Base-by-base conservation (phyloP, 2,888 invertebrate species). In the Xanthia icteritia region DNA sequence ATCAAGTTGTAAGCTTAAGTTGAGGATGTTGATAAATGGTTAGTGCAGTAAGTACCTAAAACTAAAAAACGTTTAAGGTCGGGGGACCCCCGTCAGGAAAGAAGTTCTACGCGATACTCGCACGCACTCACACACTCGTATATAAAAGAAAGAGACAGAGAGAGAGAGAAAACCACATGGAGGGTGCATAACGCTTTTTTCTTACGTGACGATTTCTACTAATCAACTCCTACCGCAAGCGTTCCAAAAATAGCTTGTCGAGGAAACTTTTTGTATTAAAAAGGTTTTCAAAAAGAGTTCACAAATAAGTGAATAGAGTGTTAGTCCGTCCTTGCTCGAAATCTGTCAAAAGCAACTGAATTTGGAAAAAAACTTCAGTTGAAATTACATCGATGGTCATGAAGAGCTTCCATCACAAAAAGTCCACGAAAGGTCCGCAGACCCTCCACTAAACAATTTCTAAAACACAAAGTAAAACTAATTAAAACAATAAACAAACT, bases 401-500 rank as follows among this genome's bases (percentile, higher is more conserved):
- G 5, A 5, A 68, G 1, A 63, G 13, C 5, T 65, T 70, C 15
- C 3, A 23, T 23, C 9, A 17, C 15, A 15, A 63, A 56, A 31
- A 20, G 20, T 13, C 20, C 27, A 58, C 60, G 31, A 36, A 54
- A 36, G 17, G 13, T 56, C n/a, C 20, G 11, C 60, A 20, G 9
- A 31, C 4, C 20, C 23, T 23, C 15, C 8, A 5, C 5, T 2
- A 36, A 27, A 42, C 36, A 8, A 13, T 79, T 68, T 45, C 27
- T 15, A 45, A 60, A 60, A 45, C 13, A 23, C 13, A 17, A 64
- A 48, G 23, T 39, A 51, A 77, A 60, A 77, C 66, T 36, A 58
- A 45, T 58, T 71, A n/a, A 51, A 60, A 76, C 77, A 77, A 77
- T 54, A 45, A 54, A 61, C 51, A 51, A 81, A 73, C 42, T 23